These are phyloP conservation scores for Hermaeophaga mercurialis DNA, from an alignment of 2,888 invertebrate species.

Conservation along the genomic window DNA sequence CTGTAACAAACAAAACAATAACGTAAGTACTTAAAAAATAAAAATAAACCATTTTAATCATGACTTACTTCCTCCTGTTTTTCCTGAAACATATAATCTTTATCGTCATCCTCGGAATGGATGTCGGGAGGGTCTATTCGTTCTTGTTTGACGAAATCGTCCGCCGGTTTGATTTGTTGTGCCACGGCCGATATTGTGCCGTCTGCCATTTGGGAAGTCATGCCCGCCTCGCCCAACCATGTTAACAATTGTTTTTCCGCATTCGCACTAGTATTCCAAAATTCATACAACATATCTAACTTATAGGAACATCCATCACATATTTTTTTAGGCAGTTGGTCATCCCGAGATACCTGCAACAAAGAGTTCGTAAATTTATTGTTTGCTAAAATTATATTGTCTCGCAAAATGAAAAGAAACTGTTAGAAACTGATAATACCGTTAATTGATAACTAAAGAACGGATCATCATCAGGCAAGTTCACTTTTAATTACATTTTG, in stretches of 20 bases:
- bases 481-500: too few relatives aligned
- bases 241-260: slow-evolving; percentile 62
- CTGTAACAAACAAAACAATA: slow-evolving; percentile 15
- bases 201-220: slow-evolving; percentile 32
- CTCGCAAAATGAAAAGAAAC: too few relatives aligned
- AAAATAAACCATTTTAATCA: not conserved
- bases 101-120: slow-evolving; percentile 36
- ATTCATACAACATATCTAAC: slow-evolving; percentile 73
- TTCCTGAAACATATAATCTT: slow-evolving; percentile 35
- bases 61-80: slow-evolving; percentile 35
- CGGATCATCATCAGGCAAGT: too few relatives aligned
- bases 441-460: too few relatives aligned
- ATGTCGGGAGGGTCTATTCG: slow-evolving; percentile 35
- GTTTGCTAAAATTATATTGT: too few relatives aligned
- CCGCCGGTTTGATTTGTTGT: slow-evolving; percentile 34
- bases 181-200: slow-evolving; percentile 29
- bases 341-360: slow-evolving; percentile 68
- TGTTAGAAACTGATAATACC: too few relatives aligned
- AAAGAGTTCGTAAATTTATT: too few relatives aligned
- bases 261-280: slow-evolving; percentile 71
- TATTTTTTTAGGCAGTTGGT: slow-evolving; percentile 72
- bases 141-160: slow-evolving; percentile 44
- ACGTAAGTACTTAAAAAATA: not conserved
- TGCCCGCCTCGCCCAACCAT: slow-evolving; percentile 51
- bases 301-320: slow-evolving; percentile 74